Percentiles rank a stretch among this genome's conserved stretches.
Evolutionary conservation across 2,888 invertebrate genomes (phyloP).

Genomic region (Cephus runcator): DNA sequence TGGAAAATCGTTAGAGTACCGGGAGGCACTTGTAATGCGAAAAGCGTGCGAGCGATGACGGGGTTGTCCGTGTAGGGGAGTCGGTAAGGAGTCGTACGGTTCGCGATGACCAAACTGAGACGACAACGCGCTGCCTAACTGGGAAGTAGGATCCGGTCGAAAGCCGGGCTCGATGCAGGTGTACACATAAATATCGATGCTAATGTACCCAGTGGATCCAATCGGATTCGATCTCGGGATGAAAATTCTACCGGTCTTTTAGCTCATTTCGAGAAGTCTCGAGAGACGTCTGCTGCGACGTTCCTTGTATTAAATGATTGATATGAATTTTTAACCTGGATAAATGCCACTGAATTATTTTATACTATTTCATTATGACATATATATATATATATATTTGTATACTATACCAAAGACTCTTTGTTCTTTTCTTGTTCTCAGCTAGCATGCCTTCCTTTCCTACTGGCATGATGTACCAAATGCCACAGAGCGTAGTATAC

Average conservation of each 20-base stretch:
- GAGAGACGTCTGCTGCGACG: neutral
- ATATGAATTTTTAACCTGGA: neutral
- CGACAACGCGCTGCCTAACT: slow-evolving; percentile 62
- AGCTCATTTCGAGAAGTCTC: neutral
- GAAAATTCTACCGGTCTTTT: neutral
- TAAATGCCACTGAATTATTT: neutral
- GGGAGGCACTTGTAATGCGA: slow-evolving; percentile 58
- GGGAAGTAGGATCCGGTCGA: slow-evolving; percentile 64
- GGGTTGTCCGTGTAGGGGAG: slow-evolving; percentile 63
- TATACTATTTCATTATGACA: neutral
- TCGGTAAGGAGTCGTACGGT: slow-evolving; percentile 57
- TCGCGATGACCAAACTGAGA: slow-evolving; percentile 63
- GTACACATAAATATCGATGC: slow-evolving; percentile 65
- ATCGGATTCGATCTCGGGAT: slow-evolving; percentile 20
- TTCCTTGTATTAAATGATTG: neutral
- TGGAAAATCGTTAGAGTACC: slow-evolving; percentile 52
- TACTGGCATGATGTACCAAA: slow-evolving; percentile 60
- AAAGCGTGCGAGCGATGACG: slow-evolving; percentile 63
- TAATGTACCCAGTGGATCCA: slow-evolving; percentile 55
- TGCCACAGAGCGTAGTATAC: slow-evolving; percentile 61
- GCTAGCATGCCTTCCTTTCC: slow-evolving; percentile 42
- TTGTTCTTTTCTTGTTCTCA: slow-evolving; percentile 5
- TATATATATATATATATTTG: neutral
- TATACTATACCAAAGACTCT: neutral
- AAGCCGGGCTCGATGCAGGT: slow-evolving; percentile 59